These are phyloP conservation scores for Palythoa heliodiscus DNA, from an alignment of 92 coral and sea anemone species.

Conservation along the genomic window DNA sequence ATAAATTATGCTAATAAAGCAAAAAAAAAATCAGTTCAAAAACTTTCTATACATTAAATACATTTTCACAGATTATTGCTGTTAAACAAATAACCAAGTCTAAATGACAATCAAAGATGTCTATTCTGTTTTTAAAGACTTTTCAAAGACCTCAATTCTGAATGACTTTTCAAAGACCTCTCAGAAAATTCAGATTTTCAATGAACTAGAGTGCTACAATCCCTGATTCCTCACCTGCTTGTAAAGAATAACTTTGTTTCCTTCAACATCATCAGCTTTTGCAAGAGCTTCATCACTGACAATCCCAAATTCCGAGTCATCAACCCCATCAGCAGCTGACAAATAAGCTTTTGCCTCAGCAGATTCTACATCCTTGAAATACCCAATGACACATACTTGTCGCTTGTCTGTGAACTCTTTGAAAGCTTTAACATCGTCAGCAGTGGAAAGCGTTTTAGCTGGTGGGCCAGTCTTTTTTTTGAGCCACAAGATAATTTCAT, in stretches of 20 bases:
- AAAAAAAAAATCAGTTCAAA: too few species aligned
- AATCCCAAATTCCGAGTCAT: conserved; percentile 91
- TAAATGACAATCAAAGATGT: too few species aligned
- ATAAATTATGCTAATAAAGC: too few species aligned
- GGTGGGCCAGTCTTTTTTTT: conserved; percentile 98
- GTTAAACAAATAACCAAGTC: too few species aligned
- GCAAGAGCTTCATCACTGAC: conserved; percentile 85
- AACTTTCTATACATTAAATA: too few species aligned
- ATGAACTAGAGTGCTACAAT: too few species aligned
- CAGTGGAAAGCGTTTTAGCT: conserved; percentile 73
- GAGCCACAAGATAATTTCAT: conserved; percentile 88
- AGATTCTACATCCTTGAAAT: conserved; percentile 85
- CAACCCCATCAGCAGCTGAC: conserved; percentile 89
- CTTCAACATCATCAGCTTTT: conserved; percentile 80
- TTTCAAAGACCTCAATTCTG: too few species aligned
- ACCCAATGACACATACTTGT: conserved; percentile 87
- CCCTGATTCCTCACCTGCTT: conserved; percentile 67
- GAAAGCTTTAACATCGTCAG: conserved; percentile 83
- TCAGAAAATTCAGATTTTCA: too few species aligned
- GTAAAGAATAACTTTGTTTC: conserved; percentile 85
- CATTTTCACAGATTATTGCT: too few species aligned
- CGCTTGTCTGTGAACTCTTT: conserved; percentile 71
- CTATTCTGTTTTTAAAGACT: too few species aligned
- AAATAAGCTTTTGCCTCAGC: conserved; percentile 86
- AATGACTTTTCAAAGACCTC: too few species aligned